phyloP scores from a whole-genome alignment of 2,113 vertebrate genomes.

The Plectropomus leopardus region DNA sequence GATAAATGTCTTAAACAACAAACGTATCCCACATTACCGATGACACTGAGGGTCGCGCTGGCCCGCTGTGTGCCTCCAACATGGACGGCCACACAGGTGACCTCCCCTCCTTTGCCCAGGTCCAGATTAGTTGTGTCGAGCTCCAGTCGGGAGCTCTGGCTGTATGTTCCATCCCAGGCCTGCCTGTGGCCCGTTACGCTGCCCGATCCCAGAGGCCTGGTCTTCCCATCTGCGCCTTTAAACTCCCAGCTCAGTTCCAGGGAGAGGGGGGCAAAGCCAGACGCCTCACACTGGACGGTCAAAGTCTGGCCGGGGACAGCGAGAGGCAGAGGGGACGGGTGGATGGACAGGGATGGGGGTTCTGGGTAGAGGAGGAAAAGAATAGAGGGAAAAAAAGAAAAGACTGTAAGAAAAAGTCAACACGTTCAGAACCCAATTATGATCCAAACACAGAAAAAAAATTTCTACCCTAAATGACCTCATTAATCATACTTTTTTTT shows the following conservation, averaged over 20 bases:
- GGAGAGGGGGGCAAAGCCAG: constrained; percentile 86
- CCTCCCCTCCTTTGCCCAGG: constrained; percentile 80
- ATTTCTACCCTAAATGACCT: too few relatives aligned
- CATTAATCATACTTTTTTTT: too few relatives aligned
- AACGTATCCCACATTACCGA: constrained; percentile 71
- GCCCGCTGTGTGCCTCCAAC: constrained; percentile 69
- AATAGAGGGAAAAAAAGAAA: not conserved
- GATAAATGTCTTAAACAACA: not conserved
- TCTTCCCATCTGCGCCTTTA: constrained; percentile 47
- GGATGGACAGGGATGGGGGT: constrained; percentile 70
- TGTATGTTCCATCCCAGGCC: constrained; percentile 86
- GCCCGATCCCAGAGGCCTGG: constrained; percentile 65
- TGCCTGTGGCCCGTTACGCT: constrained; percentile 82
- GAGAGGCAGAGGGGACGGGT: constrained; percentile 79
- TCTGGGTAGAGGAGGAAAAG: constrained; percentile 51
- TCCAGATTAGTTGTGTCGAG: constrained; percentile 56
- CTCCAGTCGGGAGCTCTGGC: constrained; percentile 81
- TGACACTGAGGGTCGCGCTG: constrained; percentile 72
- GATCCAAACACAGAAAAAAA: too few relatives aligned
- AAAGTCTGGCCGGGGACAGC: constrained; percentile 74
- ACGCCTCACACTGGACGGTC: constrained; percentile 82
- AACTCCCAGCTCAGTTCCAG: constrained; percentile 86
- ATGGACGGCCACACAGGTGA: constrained; percentile 86
- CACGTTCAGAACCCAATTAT: too few relatives aligned
- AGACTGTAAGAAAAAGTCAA: not conserved